These are phyloP conservation scores for Drosophila ironensis DNA, from an alignment of 1,140 invertebrate genomes.

Conservation along the genomic window DNA sequence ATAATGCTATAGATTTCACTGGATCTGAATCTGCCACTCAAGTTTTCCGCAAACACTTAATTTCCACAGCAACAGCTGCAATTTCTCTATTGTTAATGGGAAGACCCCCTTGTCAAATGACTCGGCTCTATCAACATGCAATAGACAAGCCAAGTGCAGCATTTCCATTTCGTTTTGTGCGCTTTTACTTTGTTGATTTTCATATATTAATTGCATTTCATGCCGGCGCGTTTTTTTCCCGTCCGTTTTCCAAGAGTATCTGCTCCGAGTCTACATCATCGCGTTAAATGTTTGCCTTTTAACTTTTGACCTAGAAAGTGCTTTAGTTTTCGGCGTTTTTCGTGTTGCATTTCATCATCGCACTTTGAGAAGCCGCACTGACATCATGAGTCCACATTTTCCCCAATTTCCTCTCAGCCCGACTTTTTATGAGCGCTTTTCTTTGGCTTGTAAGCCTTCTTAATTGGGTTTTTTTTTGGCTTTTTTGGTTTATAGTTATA, in stretches of 20 bases:
- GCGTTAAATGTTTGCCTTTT: conserved; percentile 59
- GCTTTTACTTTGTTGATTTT: conserved; percentile 48
- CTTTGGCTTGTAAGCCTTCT: conserved; percentile 11
- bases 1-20: too few species aligned
- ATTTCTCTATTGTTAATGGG: conserved; percentile 45
- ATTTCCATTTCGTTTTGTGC: conserved; percentile 24
- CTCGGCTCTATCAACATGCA: conserved; percentile 25
- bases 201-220: conserved; percentile 65
- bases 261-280: too few species aligned
- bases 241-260: neutral
- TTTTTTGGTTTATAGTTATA: neutral
- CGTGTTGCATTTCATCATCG: conserved; percentile 38
- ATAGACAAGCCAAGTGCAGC: conserved; percentile 6
- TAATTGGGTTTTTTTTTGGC: conserved; percentile 9
- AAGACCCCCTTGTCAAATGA: conserved; percentile 31
- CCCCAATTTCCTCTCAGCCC: conserved; percentile 3
- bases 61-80: conserved; percentile 23
- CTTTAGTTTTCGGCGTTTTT: conserved; percentile 51
- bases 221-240: conserved; percentile 26
- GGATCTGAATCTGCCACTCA: neutral
- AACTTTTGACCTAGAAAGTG: conserved; percentile 79
- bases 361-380: conserved; percentile 21
- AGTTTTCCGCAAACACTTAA: neutral
- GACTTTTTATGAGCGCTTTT: conserved; percentile 13
- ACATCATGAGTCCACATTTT: conserved; percentile 49